Evolutionary conservation across 2,113 vertebrate genomes (phyloP).

Genomic region (Barbus barbus): DNA sequence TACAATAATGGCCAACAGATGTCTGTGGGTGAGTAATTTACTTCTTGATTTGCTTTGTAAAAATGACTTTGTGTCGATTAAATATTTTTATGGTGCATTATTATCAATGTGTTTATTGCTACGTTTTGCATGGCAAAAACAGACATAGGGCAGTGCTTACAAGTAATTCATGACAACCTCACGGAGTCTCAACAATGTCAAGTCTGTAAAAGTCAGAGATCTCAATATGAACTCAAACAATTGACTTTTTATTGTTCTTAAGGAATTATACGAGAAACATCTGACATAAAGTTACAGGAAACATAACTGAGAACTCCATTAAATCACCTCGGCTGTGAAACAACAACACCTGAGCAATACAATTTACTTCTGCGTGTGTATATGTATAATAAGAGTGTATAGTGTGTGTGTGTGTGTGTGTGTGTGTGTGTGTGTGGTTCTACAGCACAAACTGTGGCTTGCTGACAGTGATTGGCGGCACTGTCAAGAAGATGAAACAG

Average conservation of each 20-base stretch:
- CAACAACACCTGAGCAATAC: not conserved
- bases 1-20: too few relatives aligned
- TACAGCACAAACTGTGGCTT: conserved; percentile 68
- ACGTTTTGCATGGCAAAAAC: too few relatives aligned
- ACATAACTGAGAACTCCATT: not conserved
- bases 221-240: too few relatives aligned
- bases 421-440: conserved; percentile 59
- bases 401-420: conserved; percentile 46
- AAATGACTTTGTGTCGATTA: not conserved
- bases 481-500: conserved; percentile 76
- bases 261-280: not conserved
- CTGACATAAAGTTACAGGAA: not conserved
- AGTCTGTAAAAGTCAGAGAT: too few relatives aligned
- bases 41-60: not conserved
- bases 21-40: not conserved
- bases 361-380: not conserved
- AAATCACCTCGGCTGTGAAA: not conserved
- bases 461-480: conserved; percentile 76
- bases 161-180: too few relatives aligned
- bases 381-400: not conserved
- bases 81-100: not conserved
- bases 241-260: too few relatives aligned
- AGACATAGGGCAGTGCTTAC: too few relatives aligned
- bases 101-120: too few relatives aligned
- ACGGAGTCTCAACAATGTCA: too few relatives aligned